phyloP scores from a whole-genome alignment of 2,888 invertebrate genomes.

The Drosophila monieri region DNA sequence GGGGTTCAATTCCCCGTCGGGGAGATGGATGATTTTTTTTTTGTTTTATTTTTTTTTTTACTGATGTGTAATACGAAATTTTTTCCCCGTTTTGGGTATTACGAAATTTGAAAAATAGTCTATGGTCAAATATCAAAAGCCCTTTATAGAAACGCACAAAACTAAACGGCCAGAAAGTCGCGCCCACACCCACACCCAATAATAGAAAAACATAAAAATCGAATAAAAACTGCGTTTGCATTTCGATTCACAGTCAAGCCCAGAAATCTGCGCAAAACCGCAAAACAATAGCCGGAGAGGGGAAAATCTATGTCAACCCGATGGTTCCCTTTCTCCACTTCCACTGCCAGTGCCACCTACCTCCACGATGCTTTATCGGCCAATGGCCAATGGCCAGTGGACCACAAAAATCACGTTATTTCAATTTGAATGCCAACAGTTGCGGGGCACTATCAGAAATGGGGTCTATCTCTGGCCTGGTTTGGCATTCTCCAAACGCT shows the following conservation, averaged over 20 bases:
- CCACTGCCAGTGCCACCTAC: background rate
- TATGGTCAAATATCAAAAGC: slow-evolving; percentile 5
- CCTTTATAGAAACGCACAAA: background rate
- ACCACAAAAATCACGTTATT: slow-evolving; percentile 80
- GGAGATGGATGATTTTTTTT: slow-evolving; percentile 30
- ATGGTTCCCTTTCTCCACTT: background rate
- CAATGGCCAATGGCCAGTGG: slow-evolving; percentile 50
- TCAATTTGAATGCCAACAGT: slow-evolving; percentile 76
- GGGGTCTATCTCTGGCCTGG: slow-evolving; percentile 32
- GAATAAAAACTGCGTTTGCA: slow-evolving; percentile 69
- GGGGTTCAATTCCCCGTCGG: slow-evolving; percentile 67
- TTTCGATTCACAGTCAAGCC: slow-evolving; percentile 64
- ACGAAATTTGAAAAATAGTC: background rate
- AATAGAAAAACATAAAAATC: slow-evolving; percentile 23
- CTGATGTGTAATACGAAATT: background rate
- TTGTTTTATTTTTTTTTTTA: slow-evolving; percentile 1
- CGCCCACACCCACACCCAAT: slow-evolving; percentile 54
- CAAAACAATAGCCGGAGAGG: slow-evolving; percentile 63
- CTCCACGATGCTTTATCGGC: background rate
- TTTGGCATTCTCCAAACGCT: slow-evolving; percentile 67
- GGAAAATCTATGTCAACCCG: slow-evolving; percentile 62
- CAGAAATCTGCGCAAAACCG: slow-evolving; percentile 71
- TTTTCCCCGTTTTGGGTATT: background rate
- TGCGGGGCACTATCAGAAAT: slow-evolving; percentile 40
- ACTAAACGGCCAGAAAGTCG: slow-evolving; percentile 41